Base-by-base conservation (phyloP, 2,113 vertebrate species). In the Rattus rattus region DNA sequence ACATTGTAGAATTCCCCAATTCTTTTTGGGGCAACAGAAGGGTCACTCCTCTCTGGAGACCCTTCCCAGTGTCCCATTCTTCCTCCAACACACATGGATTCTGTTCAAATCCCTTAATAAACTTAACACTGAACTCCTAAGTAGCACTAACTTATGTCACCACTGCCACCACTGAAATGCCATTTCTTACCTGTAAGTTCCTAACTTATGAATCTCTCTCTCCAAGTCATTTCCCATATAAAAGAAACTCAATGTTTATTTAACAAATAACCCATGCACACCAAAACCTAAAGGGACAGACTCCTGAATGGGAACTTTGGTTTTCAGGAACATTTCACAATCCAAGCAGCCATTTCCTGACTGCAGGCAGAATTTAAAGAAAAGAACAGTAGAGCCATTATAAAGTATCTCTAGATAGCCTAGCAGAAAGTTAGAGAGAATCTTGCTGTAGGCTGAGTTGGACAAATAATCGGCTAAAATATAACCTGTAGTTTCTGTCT, bases 281-380 rank as follows among this genome's bases (percentile, higher is more conserved):
- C 69, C 39, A 90, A 92, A 75, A 92, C 65, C 70, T 86, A 88
- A 88, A 90, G 1, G 36, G 72, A 76, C 22, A 72, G 20, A 52
- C 19, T 61, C 90, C 28, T 75, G 26, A 88, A 85, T 65, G 88
- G 91, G 65, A 39, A n/a, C n/a, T n/a, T n/a, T n/a, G n/a, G n/a
- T n/a, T n/a, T n/a, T n/a, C n/a, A n/a, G n/a, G n/a, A n/a, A n/a
- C n/a, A n/a, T n/a, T n/a, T n/a, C 80, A 94, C 54, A 96, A 89
- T 63, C 95, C 91, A 96, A 90, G 49, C 16, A 94, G 88, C 94
- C 0, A 94, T 43, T 94, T 97, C 54, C 93, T 91, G 61, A 96
- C 6, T 89, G 47, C 30, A 94, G 14, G 91, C 0, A 91, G 33
- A 87, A 88, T 59, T 75, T 9, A 33, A 14, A 61, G 20, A n/a